Percentiles rank a stretch among this genome's conserved stretches.
Evolutionary conservation across 53 echinoderm and acorn worm species (phyloP).

Genomic region (Hippasteria phrygiana): DNA sequence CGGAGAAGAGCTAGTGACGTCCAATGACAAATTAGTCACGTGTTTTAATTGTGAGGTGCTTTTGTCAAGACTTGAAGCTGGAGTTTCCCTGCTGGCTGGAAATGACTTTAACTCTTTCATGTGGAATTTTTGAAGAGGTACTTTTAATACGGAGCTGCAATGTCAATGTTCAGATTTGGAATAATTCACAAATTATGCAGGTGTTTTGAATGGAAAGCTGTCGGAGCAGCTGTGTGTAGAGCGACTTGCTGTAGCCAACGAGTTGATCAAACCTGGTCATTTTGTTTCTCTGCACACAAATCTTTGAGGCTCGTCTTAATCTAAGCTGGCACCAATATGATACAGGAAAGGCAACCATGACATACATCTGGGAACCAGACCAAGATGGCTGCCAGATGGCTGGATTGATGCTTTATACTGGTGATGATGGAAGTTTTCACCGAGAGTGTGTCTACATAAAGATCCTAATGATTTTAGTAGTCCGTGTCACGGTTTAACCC

Average conservation of each 20-base stretch:
- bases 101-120: neutral
- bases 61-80: neutral
- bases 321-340: neutral
- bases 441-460: too few species aligned
- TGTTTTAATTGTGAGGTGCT: slow-evolving; percentile 21
- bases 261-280: neutral
- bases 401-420: neutral
- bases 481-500: too few species aligned
- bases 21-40: neutral
- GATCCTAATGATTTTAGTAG: too few species aligned
- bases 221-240: neutral
- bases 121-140: neutral
- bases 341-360: neutral
- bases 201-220: neutral
- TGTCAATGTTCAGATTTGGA: too few species aligned
- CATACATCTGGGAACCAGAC: neutral
- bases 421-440: too few species aligned
- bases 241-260: neutral
- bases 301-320: neutral
- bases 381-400: neutral
- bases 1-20: slow-evolving; percentile 46
- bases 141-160: too few species aligned
- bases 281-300: neutral
- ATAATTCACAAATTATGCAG: too few species aligned
- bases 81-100: neutral